These are phyloP conservation scores for Euplexia lucipara DNA, from an alignment of 2,888 invertebrate genomes.

Conservation along the genomic window DNA sequence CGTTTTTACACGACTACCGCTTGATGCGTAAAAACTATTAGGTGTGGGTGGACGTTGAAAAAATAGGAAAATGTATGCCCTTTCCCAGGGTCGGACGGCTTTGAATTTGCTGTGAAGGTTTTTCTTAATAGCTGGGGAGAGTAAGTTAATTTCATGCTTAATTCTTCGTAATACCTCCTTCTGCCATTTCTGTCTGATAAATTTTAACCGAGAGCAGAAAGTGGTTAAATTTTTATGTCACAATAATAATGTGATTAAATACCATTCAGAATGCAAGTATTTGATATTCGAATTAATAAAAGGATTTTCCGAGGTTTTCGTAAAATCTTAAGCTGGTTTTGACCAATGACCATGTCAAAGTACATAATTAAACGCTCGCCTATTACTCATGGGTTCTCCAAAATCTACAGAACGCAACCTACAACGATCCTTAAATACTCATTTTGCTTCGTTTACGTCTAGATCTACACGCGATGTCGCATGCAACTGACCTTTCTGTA, in stretches of 20 bases:
- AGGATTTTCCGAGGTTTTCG: neutral
- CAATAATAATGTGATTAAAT: neutral
- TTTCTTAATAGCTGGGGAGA: slow-evolving; percentile 22
- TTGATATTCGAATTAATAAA: neutral
- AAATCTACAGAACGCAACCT: no score
- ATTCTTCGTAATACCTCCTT: slow-evolving; percentile 19
- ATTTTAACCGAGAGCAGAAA: neutral
- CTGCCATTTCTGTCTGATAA: neutral
- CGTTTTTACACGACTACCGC: slow-evolving; percentile 81
- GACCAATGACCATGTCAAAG: no score
- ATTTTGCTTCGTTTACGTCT: no score
- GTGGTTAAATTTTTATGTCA: neutral
- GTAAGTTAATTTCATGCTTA: slow-evolving; percentile 38
- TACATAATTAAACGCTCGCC: no score
- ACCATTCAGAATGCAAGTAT: neutral
- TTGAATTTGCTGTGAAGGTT: slow-evolving; percentile 26
- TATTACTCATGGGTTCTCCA: no score
- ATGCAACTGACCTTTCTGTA: no score
- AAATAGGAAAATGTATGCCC: slow-evolving; percentile 65
- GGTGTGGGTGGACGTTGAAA: slow-evolving; percentile 65
- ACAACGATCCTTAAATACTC: no score
- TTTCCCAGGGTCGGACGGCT: slow-evolving; percentile 42
- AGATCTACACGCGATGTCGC: no score
- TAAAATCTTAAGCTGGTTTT: no score
- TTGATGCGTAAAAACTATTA: slow-evolving; percentile 74